Evolutionary conservation across 1,140 invertebrate species (phyloP), one percentile per base, ranked within the genome.

Genomic region (Macrotrachela quadricornifera): DNA sequence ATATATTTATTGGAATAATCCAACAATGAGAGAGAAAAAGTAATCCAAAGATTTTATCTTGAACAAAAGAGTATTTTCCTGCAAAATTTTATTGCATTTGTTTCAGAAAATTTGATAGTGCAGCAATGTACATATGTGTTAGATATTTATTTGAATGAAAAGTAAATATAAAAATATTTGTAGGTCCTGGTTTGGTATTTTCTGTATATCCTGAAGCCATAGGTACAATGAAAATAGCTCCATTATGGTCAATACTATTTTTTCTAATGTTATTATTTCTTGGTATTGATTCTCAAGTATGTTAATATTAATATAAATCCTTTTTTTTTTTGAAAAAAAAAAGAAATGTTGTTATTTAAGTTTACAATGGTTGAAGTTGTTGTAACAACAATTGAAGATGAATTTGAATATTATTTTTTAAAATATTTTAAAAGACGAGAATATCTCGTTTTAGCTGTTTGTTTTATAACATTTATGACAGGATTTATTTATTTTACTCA

Each of bases 341-440:
- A 53, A 13, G n/a, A 44, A 43, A 40, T 30, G 8, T 30, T 30
- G 2, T 46, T 45, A 41, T 61, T 60, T 48, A 57, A 70, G 68
- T 68, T 70, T 73, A 82, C 82, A 8, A 82, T 84, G 50, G 82
- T 86, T 36, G 84, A 90, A 73, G 84, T 87, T 1, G 82, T 90
- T 0, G 80, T 88, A 0, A 88, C 85, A 2, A 84, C 83, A 1
- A 79, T 90, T 59, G 81, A 86, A 71, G 85, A 90, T 63, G 83
- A 82, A 37, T 86, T 87, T 66, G 81, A 81, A 0, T 76, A 78
- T 36, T 80, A 80, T 76, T 82, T 86, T 21, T 80, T 80, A 57
- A 79, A 75, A 54, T 77, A 79, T 59, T 70, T 86, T 17, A 78
- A 82, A 56, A 82, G 82, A 60, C 85, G 87, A 63, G 85, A 90